These are phyloP conservation scores for Lytechinus variegatus DNA, from an alignment of 35 echinoderm and acorn worm species.

Conservation along the genomic window DNA sequence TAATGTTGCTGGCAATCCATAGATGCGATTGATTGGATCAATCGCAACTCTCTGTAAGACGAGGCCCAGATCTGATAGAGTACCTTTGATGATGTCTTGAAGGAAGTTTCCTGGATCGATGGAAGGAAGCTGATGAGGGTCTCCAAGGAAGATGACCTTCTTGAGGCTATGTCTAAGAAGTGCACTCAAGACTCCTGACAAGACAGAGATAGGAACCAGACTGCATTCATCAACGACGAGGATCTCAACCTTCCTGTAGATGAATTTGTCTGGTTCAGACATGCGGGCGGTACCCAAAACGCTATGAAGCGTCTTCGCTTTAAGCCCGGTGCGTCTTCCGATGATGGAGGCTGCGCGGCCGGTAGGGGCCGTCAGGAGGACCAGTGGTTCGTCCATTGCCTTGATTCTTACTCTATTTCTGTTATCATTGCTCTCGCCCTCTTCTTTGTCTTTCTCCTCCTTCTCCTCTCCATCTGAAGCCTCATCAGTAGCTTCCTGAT, in stretches of 20 bases:
- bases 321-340: neutral
- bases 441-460: neutral
- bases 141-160: constrained; percentile 69
- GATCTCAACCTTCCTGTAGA: constrained; percentile 32
- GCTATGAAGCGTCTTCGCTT: constrained; percentile 49
- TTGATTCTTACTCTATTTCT: neutral
- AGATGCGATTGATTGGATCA: too few species aligned
- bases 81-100: constrained; percentile 51
- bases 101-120: constrained; percentile 75
- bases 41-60: too few species aligned
- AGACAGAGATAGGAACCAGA: constrained; percentile 64
- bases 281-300: neutral
- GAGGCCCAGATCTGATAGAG: neutral
- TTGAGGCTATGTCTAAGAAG: constrained; percentile 40
- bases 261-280: constrained; percentile 18
- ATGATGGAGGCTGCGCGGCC: constrained; percentile 76
- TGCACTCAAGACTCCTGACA: constrained; percentile 55
- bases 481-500: neutral
- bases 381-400: neutral
- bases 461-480: neutral
- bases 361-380: constrained; percentile 74
- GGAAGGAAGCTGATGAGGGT: constrained; percentile 73
- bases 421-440: neutral
- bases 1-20: too few species aligned
- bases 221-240: constrained; percentile 88